A percentile compares a stretch with the other conserved stretches of the same genome.
These are phyloP conservation scores for Piprites chloris DNA, from an alignment of 2,113 vertebrate genomes.

Conservation along the genomic window DNA sequence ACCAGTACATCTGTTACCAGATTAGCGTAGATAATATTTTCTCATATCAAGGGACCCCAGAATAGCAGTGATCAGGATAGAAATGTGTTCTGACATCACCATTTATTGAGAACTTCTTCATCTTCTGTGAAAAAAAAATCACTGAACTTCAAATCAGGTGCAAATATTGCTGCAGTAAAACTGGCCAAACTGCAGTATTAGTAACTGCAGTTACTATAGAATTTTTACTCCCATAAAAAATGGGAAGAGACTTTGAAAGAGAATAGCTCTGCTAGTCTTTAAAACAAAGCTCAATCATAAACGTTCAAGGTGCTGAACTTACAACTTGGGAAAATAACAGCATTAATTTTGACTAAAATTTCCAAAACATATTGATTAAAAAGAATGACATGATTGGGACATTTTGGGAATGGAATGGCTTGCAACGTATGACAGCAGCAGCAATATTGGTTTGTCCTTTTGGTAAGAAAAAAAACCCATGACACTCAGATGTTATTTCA, in stretches of 20 bases:
- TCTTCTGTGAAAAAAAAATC: neutral
- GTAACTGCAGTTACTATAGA: neutral
- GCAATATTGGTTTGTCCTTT: neutral
- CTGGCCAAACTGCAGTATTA: neutral
- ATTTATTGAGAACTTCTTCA: neutral
- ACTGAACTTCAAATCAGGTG: neutral
- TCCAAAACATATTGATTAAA: neutral
- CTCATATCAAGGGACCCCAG: neutral
- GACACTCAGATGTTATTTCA: neutral
- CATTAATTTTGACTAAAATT: neutral
- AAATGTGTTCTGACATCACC: neutral
- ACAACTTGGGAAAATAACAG: neutral
- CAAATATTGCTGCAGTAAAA: neutral
- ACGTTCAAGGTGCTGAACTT: neutral
- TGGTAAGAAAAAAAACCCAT: fast-evolving
- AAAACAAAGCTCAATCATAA: neutral
- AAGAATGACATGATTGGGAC: neutral
- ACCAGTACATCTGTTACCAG: neutral
- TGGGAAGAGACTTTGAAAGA: neutral
- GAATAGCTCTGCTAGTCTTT: neutral
- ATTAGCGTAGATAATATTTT: neutral
- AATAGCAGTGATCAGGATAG: neutral
- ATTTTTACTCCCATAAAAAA: neutral
- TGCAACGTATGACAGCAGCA: neutral
- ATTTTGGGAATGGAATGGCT: neutral